Conservation (phyloP, 2,113 vertebrate genomes). For the Pipra filicauda region DNA sequence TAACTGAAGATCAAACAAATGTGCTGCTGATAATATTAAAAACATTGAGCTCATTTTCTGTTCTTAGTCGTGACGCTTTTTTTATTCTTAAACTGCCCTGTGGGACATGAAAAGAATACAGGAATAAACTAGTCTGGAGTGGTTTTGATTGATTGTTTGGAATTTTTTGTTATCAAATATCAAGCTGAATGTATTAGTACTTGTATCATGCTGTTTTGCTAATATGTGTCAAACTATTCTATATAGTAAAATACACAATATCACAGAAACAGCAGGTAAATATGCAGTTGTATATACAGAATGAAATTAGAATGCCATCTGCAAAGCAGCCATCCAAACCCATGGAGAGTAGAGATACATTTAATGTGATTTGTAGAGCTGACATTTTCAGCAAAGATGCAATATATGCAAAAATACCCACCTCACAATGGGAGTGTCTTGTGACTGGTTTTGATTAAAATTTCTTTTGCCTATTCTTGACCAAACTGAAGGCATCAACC, state of each 20-base stretch:
- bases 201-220: neutral
- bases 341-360: neutral
- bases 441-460: neutral
- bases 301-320: neutral
- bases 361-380: neutral
- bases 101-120: neutral
- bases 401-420: neutral
- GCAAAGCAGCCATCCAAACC: neutral
- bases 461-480: neutral
- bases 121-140: neutral
- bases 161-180: neutral
- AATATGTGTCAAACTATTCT: neutral
- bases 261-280: neutral
- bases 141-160: neutral
- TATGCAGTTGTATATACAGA: neutral
- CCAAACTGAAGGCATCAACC: neutral
- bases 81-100: neutral
- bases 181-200: neutral
- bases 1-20: neutral
- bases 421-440: rapidly evolving
- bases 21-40: neutral
- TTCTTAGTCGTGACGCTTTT: neutral
- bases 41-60: neutral
- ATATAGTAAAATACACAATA: neutral
- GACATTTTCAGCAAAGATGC: neutral